Conservation (phyloP, 2,888 invertebrate species). For the Aspidiotus rigidus region DNA sequence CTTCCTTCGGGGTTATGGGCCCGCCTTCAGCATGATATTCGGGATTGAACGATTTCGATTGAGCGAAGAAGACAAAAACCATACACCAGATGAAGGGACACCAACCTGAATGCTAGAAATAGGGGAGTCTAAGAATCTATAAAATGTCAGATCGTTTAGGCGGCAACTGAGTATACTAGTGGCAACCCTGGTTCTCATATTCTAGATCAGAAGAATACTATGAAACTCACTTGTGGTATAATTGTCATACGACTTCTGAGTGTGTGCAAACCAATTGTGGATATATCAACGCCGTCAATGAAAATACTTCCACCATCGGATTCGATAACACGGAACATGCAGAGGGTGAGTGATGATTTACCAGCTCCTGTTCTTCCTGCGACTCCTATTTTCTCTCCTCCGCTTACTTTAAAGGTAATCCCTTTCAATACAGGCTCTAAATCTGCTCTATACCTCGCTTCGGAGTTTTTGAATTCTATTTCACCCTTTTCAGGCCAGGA, state of each 20-base stretch:
- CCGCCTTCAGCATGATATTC: too few relatives aligned
- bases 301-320: conserved; percentile 67
- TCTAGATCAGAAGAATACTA: too few relatives aligned
- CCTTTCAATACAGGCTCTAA: conserved; percentile 76
- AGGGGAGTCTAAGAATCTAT: too few relatives aligned
- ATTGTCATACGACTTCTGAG: conserved; percentile 55
- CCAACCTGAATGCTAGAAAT: too few relatives aligned
- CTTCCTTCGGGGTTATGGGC: too few relatives aligned
- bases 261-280: conserved; percentile 73
- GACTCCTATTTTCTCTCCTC: conserved; percentile 69
- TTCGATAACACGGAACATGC: conserved; percentile 83
- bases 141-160: too few relatives aligned
- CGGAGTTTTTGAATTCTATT: conserved; percentile 69
- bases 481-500: conserved; percentile 74
- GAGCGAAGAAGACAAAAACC: too few relatives aligned
- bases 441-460: conserved; percentile 78
- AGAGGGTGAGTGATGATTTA: conserved; percentile 79
- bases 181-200: too few relatives aligned
- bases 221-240: conserved; percentile 44
- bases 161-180: too few relatives aligned
- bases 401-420: conserved; percentile 64
- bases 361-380: conserved; percentile 86
- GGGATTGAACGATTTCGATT: too few relatives aligned
- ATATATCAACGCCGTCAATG: conserved; percentile 75
- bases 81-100: too few relatives aligned